These are phyloP conservation scores for Notiomystis cincta DNA, from an alignment of 2,113 vertebrate genomes.

Conservation along the genomic window DNA sequence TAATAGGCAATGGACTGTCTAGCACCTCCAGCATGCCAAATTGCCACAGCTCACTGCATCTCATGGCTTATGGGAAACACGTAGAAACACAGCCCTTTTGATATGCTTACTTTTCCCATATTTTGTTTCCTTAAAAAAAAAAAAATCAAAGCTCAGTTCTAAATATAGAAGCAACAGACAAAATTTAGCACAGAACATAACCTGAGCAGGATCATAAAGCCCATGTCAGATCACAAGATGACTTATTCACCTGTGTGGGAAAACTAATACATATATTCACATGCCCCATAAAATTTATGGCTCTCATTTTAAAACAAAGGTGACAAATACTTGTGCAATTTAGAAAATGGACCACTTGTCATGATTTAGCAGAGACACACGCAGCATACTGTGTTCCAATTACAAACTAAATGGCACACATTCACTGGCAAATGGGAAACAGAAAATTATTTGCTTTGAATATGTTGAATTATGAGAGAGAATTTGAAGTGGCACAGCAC, in stretches of 20 bases:
- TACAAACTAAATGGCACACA: slow-evolving; percentile 19
- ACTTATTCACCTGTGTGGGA: neutral
- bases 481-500: neutral
- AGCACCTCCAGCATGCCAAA: neutral
- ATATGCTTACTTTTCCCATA: neutral
- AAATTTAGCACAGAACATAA: neutral
- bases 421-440: slow-evolving; percentile 28
- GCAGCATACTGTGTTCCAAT: slow-evolving; percentile 31
- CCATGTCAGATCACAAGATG: neutral
- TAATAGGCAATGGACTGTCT: slow-evolving; percentile 37
- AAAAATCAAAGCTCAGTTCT: neutral
- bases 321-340: slow-evolving; percentile 41
- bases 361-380: slow-evolving; percentile 22
- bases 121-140: neutral
- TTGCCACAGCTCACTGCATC: neutral
- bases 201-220: slow-evolving; percentile 7
- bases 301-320: slow-evolving; percentile 34
- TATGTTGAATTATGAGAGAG: neutral
- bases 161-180: slow-evolving; percentile 21
- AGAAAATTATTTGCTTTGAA: slow-evolving; percentile 47
- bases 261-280: neutral
- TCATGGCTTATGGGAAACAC: neutral
- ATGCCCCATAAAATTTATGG: slow-evolving; percentile 41
- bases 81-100: neutral
- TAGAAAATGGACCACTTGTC: slow-evolving; percentile 48